A percentile compares a stretch with the other conserved stretches of the same genome.
These are phyloP conservation scores for Priocnemis perturbator DNA, from an alignment of 2,888 invertebrate species.

Conservation along the genomic window DNA sequence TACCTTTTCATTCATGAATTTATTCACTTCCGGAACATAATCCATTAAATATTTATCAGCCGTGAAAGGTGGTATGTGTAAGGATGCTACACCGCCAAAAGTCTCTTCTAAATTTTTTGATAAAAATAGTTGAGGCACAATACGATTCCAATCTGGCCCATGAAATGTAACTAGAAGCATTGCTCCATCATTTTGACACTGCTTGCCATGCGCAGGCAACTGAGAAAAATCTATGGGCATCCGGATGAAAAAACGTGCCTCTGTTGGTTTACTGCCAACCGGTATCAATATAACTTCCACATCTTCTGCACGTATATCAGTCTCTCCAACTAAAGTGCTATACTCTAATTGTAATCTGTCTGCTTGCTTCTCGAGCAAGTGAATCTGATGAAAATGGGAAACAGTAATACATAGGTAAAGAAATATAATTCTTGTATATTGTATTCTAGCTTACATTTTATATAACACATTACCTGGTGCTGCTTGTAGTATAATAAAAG, in stretches of 20 bases:
- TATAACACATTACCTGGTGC: conserved; percentile 77
- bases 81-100: conserved; percentile 71
- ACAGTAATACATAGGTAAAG: no score
- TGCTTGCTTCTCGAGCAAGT: conserved; percentile 68
- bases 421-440: no score
- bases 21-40: conserved; percentile 79
- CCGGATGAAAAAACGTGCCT: conserved; percentile 81
- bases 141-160: conserved; percentile 75
- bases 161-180: conserved; percentile 79
- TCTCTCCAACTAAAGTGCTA: conserved; percentile 78
- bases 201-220: conserved; percentile 78
- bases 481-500: conserved; percentile 80
- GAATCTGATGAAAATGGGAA: conserved; percentile 31
- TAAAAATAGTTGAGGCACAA: conserved; percentile 75
- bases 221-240: conserved; percentile 80
- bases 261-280: conserved; percentile 72
- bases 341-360: conserved; percentile 81
- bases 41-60: conserved; percentile 75
- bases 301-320: conserved; percentile 78
- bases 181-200: conserved; percentile 76
- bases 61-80: conserved; percentile 76
- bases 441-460: no score
- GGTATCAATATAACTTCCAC: conserved; percentile 82
- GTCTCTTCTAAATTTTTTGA: conserved; percentile 77
- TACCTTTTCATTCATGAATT: conserved; percentile 77